Conservation (phyloP, 92 coral and sea anemone species). For the Actinostola sp. region DNA sequence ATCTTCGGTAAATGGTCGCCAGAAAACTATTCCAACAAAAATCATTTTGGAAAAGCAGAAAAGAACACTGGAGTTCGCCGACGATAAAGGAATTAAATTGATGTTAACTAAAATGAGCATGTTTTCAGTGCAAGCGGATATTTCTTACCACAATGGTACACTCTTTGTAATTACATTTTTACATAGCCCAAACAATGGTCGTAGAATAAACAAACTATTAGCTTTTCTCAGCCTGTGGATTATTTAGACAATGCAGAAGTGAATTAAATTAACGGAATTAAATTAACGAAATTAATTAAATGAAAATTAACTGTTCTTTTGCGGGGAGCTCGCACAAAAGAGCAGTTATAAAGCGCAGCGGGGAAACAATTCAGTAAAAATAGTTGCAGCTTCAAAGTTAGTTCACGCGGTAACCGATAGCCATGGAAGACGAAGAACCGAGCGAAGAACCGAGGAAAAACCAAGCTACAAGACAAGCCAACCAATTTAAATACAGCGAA, state of each 20-base stretch:
- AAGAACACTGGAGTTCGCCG: no score
- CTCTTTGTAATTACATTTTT: neutral
- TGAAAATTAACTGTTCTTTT: slow-evolving; percentile 1
- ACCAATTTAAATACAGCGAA: slow-evolving; percentile 23
- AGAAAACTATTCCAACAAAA: no score
- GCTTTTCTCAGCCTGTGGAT: neutral
- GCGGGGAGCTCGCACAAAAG: slow-evolving; percentile 1
- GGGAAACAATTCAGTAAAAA: neutral
- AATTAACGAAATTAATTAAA: neutral
- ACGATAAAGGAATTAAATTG: no score
- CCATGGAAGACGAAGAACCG: no score
- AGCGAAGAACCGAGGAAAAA: neutral
- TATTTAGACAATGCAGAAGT: no score
- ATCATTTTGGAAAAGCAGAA: no score
- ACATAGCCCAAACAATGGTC: neutral
- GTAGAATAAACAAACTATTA: neutral
- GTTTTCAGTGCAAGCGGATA: no score
- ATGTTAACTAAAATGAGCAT: no score
- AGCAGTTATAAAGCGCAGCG: neutral
- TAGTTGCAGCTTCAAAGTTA: no score
- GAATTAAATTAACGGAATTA: no score
- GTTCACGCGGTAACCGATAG: no score
- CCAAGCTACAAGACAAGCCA: neutral
- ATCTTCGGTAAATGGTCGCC: no score
- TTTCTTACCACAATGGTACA: neutral